These are phyloP conservation scores for Hirtodrosophila trivittata DNA, from an alignment of 2,888 invertebrate species.

Conservation along the genomic window DNA sequence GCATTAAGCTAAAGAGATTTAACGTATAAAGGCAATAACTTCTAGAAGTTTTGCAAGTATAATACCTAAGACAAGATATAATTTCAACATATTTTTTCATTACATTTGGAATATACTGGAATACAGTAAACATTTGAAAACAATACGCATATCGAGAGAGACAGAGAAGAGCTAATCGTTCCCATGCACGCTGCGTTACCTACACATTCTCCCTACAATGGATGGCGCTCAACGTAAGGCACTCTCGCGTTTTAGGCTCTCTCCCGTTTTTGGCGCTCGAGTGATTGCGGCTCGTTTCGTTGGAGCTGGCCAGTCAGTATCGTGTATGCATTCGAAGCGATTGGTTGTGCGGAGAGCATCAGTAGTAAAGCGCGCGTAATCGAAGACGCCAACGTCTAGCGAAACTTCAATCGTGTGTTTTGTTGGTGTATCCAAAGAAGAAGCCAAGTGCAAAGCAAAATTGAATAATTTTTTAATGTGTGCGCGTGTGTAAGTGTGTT, in stretches of 20 bases:
- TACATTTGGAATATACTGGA: too few relatives aligned
- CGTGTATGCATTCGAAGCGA: slow-evolving; percentile 80
- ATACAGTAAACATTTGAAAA: too few relatives aligned
- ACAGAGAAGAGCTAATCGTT: background rate
- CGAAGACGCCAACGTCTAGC: slow-evolving; percentile 31
- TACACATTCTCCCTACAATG: slow-evolving; percentile 12
- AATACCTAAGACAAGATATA: too few relatives aligned
- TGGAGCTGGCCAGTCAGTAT: slow-evolving; percentile 65
- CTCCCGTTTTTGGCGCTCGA: slow-evolving; percentile 35
- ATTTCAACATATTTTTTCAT: too few relatives aligned
- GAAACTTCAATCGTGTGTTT: slow-evolving; percentile 61
- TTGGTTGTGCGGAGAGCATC: slow-evolving; percentile 63
- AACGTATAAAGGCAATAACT: too few relatives aligned
- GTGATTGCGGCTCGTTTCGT: slow-evolving; percentile 48
- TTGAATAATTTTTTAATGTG: slow-evolving; percentile 67
- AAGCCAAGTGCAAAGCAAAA: slow-evolving; percentile 67
- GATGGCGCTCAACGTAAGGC: slow-evolving; percentile 8
- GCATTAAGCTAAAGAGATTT: background rate
- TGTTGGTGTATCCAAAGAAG: slow-evolving; percentile 45
- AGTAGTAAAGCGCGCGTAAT: slow-evolving; percentile 45
- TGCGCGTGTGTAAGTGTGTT: slow-evolving; percentile 30
- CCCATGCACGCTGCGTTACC: slow-evolving; percentile 18
- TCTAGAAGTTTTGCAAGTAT: too few relatives aligned
- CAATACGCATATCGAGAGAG: slow-evolving; percentile 13
- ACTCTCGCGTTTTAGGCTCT: slow-evolving; percentile 32